Conservation (phyloP, 2,113 vertebrate species). For the Lepisosteus osseus region DNA sequence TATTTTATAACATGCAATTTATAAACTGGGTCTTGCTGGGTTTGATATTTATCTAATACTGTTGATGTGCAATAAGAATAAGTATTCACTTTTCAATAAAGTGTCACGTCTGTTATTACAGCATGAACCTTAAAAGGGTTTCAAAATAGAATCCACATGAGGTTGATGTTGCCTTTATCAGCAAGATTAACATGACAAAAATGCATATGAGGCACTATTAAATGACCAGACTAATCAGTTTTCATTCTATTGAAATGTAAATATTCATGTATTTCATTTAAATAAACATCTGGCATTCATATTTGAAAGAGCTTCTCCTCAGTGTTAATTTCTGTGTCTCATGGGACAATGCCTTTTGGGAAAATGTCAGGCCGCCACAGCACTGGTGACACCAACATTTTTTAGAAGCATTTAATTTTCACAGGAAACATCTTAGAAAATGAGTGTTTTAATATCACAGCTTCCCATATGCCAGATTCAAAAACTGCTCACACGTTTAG, state of each 20-base stretch:
- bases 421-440: neutral
- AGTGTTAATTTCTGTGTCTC: constrained; percentile 27
- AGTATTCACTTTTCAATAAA: neutral
- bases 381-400: constrained; percentile 11
- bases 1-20: too few relatives aligned
- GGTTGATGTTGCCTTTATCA: constrained; percentile 8
- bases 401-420: constrained; percentile 8
- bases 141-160: neutral
- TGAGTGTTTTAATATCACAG: neutral
- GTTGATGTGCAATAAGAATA: neutral
- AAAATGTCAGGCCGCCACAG: constrained; percentile 29
- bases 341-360: constrained; percentile 16
- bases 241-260: constrained; percentile 49
- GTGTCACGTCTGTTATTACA: neutral
- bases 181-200: constrained; percentile 59
- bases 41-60: neutral
- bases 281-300: constrained; percentile 48
- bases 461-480: neutral
- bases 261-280: constrained; percentile 48
- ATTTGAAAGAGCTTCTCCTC: constrained; percentile 18
- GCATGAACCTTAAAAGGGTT: too few relatives aligned
- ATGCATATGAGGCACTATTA: constrained; percentile 34
- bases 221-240: constrained; percentile 50
- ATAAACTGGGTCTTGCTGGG: too few relatives aligned
- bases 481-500: neutral